Conservation (phyloP, 2,888 invertebrate species). For the Thera britannica region DNA sequence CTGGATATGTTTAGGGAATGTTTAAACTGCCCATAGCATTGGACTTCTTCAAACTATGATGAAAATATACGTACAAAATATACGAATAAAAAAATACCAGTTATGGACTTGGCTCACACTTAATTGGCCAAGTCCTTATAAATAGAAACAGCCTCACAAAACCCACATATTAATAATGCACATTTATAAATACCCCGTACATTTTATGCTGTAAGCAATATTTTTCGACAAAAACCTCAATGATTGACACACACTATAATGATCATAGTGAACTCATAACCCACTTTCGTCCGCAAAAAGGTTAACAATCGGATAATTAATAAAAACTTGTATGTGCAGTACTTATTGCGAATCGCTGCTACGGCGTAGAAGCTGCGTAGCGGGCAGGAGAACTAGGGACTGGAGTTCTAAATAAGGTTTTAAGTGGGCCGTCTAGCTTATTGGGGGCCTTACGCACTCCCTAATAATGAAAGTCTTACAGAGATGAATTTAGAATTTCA, state of each 20-base stretch:
- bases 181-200: constrained; percentile 29
- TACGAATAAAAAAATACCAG: not conserved
- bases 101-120: constrained; percentile 6
- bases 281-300: constrained; percentile 58
- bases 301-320: constrained; percentile 52
- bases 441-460: too few relatives aligned
- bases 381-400: constrained; percentile 2
- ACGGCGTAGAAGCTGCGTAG: constrained; percentile 27
- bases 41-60: too few relatives aligned
- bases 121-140: constrained; percentile 28
- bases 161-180: constrained; percentile 26
- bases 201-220: constrained; percentile 23
- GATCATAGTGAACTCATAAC: constrained; percentile 56
- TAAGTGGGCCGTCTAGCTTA: too few relatives aligned
- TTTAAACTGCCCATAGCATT: too few relatives aligned
- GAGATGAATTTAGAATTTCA: too few relatives aligned
- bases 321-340: constrained; percentile 42
- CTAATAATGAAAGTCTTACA: too few relatives aligned
- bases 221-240: constrained; percentile 44
- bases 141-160: constrained; percentile 26
- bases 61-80: too few relatives aligned
- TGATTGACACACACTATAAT: constrained; percentile 55
- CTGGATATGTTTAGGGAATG: too few relatives aligned
- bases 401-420: not conserved
- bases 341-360: constrained; percentile 27